Conservation (phyloP, 2,113 vertebrate genomes). For the Macaca mulatta region DNA sequence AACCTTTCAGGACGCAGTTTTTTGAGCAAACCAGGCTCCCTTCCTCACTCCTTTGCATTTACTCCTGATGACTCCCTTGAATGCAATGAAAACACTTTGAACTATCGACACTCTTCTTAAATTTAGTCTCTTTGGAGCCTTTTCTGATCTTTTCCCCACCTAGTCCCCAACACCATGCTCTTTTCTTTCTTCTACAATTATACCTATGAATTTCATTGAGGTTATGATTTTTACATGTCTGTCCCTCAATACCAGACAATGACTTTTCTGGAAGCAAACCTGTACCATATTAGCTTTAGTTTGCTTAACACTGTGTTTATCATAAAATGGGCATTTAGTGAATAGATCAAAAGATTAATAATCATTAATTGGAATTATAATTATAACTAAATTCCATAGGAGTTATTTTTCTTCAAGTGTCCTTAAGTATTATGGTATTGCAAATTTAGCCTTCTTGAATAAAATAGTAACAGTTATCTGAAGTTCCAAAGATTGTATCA, state of each 20-base stretch:
- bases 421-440: neutral
- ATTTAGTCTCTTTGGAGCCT: neutral
- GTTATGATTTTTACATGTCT: neutral
- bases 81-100: neutral
- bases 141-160: neutral
- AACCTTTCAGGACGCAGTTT: neutral
- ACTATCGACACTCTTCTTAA: neutral
- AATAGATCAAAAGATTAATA: neutral
- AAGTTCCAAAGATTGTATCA: neutral
- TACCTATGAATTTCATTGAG: neutral
- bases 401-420: neutral
- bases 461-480: neutral
- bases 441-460: neutral
- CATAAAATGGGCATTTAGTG: neutral
- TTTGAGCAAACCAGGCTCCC: neutral
- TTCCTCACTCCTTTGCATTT: neutral
- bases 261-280: neutral
- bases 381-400: neutral
- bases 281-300: neutral
- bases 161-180: too few relatives aligned
- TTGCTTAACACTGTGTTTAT: neutral
- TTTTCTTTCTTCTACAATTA: neutral
- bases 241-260: neutral
- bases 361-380: neutral
- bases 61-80: neutral